Conservation (phyloP, 2,888 invertebrate genomes). For the Mechanitis messenoides region DNA sequence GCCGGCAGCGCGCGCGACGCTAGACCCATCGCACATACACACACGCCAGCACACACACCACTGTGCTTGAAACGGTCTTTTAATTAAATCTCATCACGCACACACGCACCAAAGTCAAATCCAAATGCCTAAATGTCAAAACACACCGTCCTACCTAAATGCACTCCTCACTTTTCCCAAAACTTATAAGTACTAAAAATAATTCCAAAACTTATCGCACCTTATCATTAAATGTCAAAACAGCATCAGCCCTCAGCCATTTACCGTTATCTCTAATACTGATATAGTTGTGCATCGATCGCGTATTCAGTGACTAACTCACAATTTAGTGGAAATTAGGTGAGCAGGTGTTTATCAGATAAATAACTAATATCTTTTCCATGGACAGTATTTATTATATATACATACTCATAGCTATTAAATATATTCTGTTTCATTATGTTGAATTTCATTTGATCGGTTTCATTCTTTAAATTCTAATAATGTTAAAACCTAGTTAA, state of each 20-base stretch:
- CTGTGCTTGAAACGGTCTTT: not conserved
- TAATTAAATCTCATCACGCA: not conserved
- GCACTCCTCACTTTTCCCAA: not conserved
- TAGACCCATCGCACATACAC: constrained; percentile 30
- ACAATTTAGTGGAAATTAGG: not conserved
- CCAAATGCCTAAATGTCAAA: not conserved
- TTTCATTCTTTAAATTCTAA: no score
- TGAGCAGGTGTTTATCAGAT: not conserved
- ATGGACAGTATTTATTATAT: no score
- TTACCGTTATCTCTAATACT: constrained; percentile 15
- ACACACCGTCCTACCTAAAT: not conserved
- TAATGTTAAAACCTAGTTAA: no score
- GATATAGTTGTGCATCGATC: not conserved
- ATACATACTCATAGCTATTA: no score
- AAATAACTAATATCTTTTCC: no score
- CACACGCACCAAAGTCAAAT: not conserved
- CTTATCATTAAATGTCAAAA: constrained; percentile 17
- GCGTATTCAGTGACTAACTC: constrained; percentile 7
- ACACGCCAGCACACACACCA: not conserved
- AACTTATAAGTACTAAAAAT: not conserved
- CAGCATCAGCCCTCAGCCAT: constrained; percentile 11
- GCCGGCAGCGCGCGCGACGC: constrained; percentile 38
- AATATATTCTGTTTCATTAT: no score
- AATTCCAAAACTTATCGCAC: constrained; percentile 6
- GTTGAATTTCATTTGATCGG: no score